Evolutionary conservation across 2,888 invertebrate genomes (phyloP), one percentile per base, ranked within the genome.

Genomic region (Elysia crispata): DNA sequence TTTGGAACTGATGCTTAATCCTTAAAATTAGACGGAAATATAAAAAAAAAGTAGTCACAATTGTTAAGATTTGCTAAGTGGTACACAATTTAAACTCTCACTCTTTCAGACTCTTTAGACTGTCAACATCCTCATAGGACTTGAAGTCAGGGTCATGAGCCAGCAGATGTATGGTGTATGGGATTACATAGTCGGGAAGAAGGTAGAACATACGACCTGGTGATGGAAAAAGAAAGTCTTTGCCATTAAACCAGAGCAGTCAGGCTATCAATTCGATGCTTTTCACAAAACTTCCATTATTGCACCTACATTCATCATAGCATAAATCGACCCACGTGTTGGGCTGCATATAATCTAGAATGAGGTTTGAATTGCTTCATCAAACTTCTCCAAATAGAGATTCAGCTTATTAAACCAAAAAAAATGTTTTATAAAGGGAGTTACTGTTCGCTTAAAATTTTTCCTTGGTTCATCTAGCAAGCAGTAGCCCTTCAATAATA

Each of bases 141-240:
- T 95, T 95, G 91, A 96, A 96, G 86, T 95, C 94, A 8, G 97
- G 96, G 92, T 97, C 96, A 92, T 98, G 98, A n/a, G 98, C 96
- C 81, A 99, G 94, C 76, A 99, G 95, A 73, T 98, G 97, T 86
- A 98, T 96, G n/a, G 97, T 96, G 93, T 98, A 98, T 85, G 98
- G 97, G 90, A 99, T 93, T 95, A 98, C 97, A 92, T 98, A 98
- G 93, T 99, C 99, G 77, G 99, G 98, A 92, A 98, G 94, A 91
- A 91, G 85, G 41, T 89, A 85, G 72, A 90, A 89, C 86, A 92
- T 86, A 76, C 87, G 87, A 70, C 86, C 90, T 90, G 86, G 64
- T 85, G 85, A 31, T 67, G 41, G 67, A 33, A 62, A 67, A 41
- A 41, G 23, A 13, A 57, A 77, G 3, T 60, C 77, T 74, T 8